A percentile compares a stretch with the other conserved stretches of the same genome.
These are phyloP conservation scores for Anguilla megastoma DNA, from an alignment of 2,797 vertebrate species.

Conservation along the genomic window DNA sequence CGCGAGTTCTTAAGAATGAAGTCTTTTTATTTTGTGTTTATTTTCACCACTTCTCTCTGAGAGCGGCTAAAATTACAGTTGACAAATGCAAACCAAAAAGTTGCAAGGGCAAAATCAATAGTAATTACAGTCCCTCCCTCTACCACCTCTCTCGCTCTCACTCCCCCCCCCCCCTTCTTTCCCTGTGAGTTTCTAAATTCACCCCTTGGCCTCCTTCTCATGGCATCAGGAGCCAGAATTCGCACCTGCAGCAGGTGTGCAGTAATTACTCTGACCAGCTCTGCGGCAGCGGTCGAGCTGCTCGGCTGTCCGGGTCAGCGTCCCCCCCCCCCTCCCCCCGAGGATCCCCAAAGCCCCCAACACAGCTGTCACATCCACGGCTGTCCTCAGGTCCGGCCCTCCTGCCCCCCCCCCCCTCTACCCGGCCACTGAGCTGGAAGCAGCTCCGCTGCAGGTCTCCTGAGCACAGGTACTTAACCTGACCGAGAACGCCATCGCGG, in stretches of 20 bases:
- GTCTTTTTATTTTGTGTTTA: too few relatives aligned
- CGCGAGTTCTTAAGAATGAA: too few relatives aligned
- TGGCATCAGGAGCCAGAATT: background rate
- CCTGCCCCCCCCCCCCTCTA: background rate
- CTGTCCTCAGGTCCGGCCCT: background rate
- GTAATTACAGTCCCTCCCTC: too few relatives aligned
- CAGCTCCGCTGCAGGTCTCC: background rate
- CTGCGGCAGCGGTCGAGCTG: background rate
- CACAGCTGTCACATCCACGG: background rate
- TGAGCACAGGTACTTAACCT: background rate
- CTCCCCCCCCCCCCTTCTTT: too few relatives aligned
- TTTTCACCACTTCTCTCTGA: too few relatives aligned
- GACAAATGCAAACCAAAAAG: too few relatives aligned
- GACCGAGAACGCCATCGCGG: background rate
- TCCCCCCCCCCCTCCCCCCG: background rate
- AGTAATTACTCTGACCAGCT: constrained; percentile 20
- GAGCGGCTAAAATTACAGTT: too few relatives aligned
- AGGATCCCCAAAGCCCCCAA: background rate
- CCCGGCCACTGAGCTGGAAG: background rate
- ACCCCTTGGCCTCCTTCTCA: background rate
- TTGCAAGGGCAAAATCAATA: too few relatives aligned
- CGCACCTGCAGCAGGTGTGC: constrained; percentile 7
- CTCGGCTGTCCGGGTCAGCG: too few relatives aligned
- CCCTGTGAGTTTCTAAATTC: too few relatives aligned
- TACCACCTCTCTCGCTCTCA: too few relatives aligned